A percentile compares a stretch with the other conserved stretches of the same genome.
Evolutionary conservation across 1,140 invertebrate genomes (phyloP).

Genomic region (Delia radicum): DNA sequence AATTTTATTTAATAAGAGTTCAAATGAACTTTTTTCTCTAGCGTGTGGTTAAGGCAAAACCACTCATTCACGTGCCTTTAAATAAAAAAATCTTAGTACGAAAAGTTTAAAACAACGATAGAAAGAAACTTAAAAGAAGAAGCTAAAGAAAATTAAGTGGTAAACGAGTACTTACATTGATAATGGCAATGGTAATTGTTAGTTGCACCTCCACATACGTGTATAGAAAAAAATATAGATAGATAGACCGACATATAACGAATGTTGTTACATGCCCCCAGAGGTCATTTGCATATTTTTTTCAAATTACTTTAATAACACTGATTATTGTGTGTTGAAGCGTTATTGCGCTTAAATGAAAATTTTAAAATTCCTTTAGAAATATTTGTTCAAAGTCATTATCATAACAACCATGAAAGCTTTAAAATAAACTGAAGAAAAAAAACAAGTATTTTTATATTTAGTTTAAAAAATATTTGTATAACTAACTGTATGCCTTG

Average conservation of each 20-base stretch:
- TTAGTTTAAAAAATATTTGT: neutral
- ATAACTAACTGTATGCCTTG: neutral
- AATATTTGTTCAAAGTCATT: neutral
- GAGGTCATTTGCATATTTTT: constrained; percentile 4
- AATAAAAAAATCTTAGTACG: neutral
- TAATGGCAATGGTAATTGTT: constrained; percentile 1
- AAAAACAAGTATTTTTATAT: neutral
- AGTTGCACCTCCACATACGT: neutral
- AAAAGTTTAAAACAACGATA: neutral
- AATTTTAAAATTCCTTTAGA: neutral
- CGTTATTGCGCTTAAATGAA: neutral
- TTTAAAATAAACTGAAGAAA: neutral
- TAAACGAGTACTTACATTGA: neutral
- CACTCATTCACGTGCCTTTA: neutral
- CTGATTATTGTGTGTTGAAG: neutral
- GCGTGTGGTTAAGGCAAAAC: neutral
- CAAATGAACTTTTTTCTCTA: neutral
- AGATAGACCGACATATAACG: too few species aligned
- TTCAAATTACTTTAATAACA: neutral
- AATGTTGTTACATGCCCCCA: too few species aligned
- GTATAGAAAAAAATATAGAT: too few species aligned
- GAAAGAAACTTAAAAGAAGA: neutral
- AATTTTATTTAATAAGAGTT: neutral
- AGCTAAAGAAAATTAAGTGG: constrained; percentile 4
- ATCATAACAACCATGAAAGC: neutral